Evolutionary conservation across 2,888 invertebrate species (phyloP), one percentile per base, ranked within the genome.

Genomic region (Rapana venosa): DNA sequence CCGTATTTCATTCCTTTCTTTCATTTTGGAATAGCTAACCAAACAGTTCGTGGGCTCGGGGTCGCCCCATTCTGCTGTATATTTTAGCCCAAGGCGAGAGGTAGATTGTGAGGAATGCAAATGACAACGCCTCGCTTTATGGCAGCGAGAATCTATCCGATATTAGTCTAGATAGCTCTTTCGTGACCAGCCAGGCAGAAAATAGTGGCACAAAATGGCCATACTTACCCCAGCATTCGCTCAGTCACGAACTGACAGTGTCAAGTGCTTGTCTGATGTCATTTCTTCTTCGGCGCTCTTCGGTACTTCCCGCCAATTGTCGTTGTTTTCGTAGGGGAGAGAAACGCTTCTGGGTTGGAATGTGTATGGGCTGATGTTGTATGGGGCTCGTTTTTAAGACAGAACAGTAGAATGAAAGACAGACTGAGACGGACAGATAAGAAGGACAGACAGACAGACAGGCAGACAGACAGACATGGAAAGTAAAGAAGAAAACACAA

Each of bases 161-260:
- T 58, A 58, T 58, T 56, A 58, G 84, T 58, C 20, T 22, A 58
- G 84, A 84, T 84, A 30, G 36, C 26, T 15, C 84, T 47, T 84
- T 84, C 84, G 47, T 56, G 84, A 58, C 47, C 58, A 58, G 30
- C 30, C 84, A 58, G 58, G n/a, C 84, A 58, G 84, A 84, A 84
- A 84, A 84, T 84, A 30, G n/a, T 30, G 84, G 84, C n/a, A 56
- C 22, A 84, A n/a, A 58, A 17, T 58, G 84, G 58, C 84, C 17
- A 35, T 47, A 47, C 47, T 47, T 47, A 47, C 47, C 74, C 0
- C 74, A n/a, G 26, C 74, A n/a, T n/a, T n/a, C n/a, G 30, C 74
- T n/a, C 26, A n/a, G 74, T 74, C 74, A 74, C 74, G 74, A n/a
- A 13, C 74, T 74, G 74, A 74, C 74, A 74, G 11, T 47, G 47